Percentiles rank a stretch among this genome's conserved stretches.
These are phyloP conservation scores for Parelbella ahira DNA, from an alignment of 2,888 invertebrate species.

Conservation along the genomic window DNA sequence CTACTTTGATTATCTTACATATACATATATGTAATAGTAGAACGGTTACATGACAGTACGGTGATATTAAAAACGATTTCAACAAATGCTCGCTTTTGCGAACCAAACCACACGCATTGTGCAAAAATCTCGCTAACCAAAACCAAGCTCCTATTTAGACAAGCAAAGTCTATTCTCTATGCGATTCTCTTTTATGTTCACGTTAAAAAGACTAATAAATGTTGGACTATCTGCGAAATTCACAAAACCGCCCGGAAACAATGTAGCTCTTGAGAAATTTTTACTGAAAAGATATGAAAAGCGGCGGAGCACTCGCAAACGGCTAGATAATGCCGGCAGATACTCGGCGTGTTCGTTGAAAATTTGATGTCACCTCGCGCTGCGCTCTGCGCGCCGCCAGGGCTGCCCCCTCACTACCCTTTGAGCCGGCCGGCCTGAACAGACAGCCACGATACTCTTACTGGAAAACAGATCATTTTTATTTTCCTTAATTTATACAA, in stretches of 20 bases:
- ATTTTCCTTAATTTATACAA: too few relatives aligned
- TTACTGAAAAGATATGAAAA: constrained; percentile 71
- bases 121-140: constrained; percentile 1
- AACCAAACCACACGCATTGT: neutral
- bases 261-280: constrained; percentile 55
- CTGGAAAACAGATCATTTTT: too few relatives aligned
- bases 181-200: constrained; percentile 23
- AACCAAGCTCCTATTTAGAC: constrained; percentile 12
- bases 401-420: too few relatives aligned
- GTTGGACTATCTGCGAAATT: constrained; percentile 26
- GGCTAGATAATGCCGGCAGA: constrained; percentile 74
- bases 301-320: constrained; percentile 65
- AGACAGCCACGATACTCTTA: too few relatives aligned
- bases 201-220: constrained; percentile 25
- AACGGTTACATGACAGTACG: too few relatives aligned
- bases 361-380: constrained; percentile 73
- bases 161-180: constrained; percentile 21
- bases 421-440: too few relatives aligned
- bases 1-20: too few relatives aligned
- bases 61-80: too few relatives aligned
- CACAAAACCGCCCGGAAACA: constrained; percentile 40
- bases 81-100: too few relatives aligned
- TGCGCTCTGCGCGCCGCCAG: constrained; percentile 56
- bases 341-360: constrained; percentile 71
- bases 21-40: too few relatives aligned